Evolutionary conservation across 2,797 vertebrate species (phyloP), one percentile per base, ranked within the genome.

Genomic region (Chromobotia macracanthus): DNA sequence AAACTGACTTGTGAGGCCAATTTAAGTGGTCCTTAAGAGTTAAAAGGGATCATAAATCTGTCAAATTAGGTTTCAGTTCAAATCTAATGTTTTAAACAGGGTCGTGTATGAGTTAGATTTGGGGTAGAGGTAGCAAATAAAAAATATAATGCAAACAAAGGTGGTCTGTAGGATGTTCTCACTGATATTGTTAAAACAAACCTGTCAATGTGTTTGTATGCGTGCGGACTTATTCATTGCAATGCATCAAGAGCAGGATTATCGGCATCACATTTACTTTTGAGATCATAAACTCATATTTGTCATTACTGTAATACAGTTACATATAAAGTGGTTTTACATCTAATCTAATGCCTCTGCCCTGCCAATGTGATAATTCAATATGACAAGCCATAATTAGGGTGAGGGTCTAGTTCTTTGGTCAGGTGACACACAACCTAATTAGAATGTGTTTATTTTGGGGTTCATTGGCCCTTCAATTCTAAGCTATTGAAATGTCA

Each of bases 361-460:
- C n/a, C 65, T 50, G 23, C 28, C 23, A 60, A 50, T 12, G 1
- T 60, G 28, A 70, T 78, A 23, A 78, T 71, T 63, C 21, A 71
- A 63, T 44, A 64, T 72, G 76, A 79, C 76, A 69, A 48, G 75
- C 53, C 55, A 72, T 79, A 64, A 65, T 56, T 31, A 16, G 21
- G 58, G 46, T 3, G 19, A 35, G 5, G 56, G n/a, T 64, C 3
- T 7, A 1, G 3, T 51, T 72, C 31, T 63, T 13, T 58, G 65
- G 38, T 72, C 60, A 83, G 63, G 68, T 78, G 70, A 73, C 25
- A 80, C 18, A 53, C 50, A 64, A 77, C 28, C 48, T 80, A 44
- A 80, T 80, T 78, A 79, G 72, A 75, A 71, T 63, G 65, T 81
- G 70, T 80, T 75, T 84, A 73, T 79, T 80, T 75, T 72, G 55